A percentile compares a stretch with the other conserved stretches of the same genome.
These are phyloP conservation scores for Diplodus puntazzo DNA, from an alignment of 2,797 vertebrate genomes.

Conservation along the genomic window DNA sequence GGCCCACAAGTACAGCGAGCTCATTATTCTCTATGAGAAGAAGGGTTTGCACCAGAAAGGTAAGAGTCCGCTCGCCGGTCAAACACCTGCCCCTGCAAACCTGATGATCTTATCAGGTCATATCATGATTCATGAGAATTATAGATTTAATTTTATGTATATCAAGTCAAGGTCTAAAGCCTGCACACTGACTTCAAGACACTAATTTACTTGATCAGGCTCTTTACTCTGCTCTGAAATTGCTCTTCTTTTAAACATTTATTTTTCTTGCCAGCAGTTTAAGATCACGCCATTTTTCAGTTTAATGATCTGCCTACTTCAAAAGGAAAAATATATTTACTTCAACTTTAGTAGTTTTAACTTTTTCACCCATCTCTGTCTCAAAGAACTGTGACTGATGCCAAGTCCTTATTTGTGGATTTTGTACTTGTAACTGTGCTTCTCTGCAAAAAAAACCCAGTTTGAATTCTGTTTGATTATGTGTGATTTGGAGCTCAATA, in stretches of 20 bases:
- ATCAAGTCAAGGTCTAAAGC: neutral
- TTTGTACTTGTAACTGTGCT: neutral
- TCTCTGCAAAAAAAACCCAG: neutral
- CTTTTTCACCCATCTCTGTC: neutral
- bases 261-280: no score
- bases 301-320: neutral
- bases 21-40: conserved; percentile 99
- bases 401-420: neutral
- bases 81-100: neutral
- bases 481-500: neutral
- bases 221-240: no score
- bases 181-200: no score
- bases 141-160: neutral
- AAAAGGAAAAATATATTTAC: neutral
- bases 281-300: neutral
- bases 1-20: conserved; percentile 97
- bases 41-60: conserved; percentile 98
- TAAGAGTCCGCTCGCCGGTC: conserved; percentile 60
- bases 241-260: no score
- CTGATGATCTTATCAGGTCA: neutral
- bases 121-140: neutral
- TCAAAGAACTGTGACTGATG: neutral
- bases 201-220: neutral
- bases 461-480: conserved; percentile 21
- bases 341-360: neutral